Percentiles rank a stretch among this genome's conserved stretches.
Evolutionary conservation across 2,888 invertebrate genomes (phyloP).

Genomic region (Polymixis lichenea): DNA sequence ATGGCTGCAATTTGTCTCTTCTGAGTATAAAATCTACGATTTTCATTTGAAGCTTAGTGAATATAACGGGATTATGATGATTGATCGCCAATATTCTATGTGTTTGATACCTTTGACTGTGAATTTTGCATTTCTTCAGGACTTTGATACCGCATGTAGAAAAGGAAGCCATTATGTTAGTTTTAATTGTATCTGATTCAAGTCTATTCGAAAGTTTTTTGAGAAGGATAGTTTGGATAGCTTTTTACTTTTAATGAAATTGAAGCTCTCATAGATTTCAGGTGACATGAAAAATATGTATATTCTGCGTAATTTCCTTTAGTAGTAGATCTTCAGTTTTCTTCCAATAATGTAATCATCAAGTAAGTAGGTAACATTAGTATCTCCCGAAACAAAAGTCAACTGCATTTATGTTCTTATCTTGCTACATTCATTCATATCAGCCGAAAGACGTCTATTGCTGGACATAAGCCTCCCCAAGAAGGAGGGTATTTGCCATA

Average conservation of each 20-base stretch:
- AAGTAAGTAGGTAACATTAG: not conserved
- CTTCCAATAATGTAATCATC: not conserved
- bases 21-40: constrained; percentile 23
- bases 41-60: constrained; percentile 28
- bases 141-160: not conserved
- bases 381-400: not conserved
- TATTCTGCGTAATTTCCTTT: not conserved
- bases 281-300: not conserved
- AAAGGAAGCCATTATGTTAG: not conserved
- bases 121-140: not conserved
- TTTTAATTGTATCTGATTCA: not conserved
- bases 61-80: constrained; percentile 21
- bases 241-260: not conserved
- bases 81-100: not conserved
- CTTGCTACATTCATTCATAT: no score
- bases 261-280: not conserved
- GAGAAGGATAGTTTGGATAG: no score
- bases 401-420: not conserved
- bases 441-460: no score
- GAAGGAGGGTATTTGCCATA: no score
- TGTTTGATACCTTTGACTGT: not conserved
- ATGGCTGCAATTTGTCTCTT: constrained; percentile 48
- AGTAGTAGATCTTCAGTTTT: not conserved
- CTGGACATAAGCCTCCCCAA: no score
- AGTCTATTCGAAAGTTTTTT: not conserved